Evolutionary conservation across 1,140 invertebrate genomes (phyloP).

Genomic region (Chrysopa pallens): DNA sequence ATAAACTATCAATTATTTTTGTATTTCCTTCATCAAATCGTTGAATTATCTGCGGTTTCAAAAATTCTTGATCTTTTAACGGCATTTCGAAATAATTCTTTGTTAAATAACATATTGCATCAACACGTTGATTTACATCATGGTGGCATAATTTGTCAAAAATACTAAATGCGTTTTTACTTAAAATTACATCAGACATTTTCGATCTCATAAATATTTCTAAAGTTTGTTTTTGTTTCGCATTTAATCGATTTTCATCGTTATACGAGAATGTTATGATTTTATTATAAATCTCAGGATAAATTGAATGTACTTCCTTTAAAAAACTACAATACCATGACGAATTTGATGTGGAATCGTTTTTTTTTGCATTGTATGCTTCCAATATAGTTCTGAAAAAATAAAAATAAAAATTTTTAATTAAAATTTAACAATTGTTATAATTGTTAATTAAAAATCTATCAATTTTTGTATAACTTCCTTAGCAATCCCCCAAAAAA

Average conservation of each 20-base stretch:
- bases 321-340: not conserved
- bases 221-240: conserved; percentile 9
- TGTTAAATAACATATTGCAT: conserved; percentile 36
- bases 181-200: conserved; percentile 18
- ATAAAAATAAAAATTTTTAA: conserved; percentile 10
- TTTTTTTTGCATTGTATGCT: conserved; percentile 14
- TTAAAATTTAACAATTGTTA: conserved; percentile 5
- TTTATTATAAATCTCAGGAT: too few relatives aligned
- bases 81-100: conserved; percentile 28
- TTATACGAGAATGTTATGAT: not conserved
- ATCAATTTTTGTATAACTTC: too few relatives aligned
- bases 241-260: not conserved
- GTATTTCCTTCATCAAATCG: conserved; percentile 35
- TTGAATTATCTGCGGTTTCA: conserved; percentile 34
- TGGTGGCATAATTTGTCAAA: conserved; percentile 49
- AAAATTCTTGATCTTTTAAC: conserved; percentile 26
- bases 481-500: too few relatives aligned
- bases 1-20: conserved; percentile 17
- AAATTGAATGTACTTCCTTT: too few relatives aligned
- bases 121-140: conserved; percentile 34
- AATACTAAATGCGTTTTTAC: conserved; percentile 21
- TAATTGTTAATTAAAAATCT: too few relatives aligned
- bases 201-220: conserved; percentile 15
- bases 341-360: not conserved
- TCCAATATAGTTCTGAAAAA: conserved; percentile 14